These are phyloP conservation scores for Neolamprologus sp. DNA, from an alignment of 2,113 vertebrate species.

Conservation along the genomic window DNA sequence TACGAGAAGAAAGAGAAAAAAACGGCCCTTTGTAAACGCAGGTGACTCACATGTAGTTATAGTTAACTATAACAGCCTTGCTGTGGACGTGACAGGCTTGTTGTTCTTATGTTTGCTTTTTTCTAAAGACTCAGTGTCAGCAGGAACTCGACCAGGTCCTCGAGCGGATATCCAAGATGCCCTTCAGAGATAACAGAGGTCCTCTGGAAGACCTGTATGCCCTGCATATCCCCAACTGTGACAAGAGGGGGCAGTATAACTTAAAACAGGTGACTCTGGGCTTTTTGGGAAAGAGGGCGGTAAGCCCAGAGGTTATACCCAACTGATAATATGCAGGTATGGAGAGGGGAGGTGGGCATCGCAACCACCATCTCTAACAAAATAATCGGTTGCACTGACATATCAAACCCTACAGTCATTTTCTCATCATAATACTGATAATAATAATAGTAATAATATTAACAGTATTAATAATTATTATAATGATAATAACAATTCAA, in stretches of 20 bases:
- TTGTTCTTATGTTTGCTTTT: neutral
- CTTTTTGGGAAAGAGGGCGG: neutral
- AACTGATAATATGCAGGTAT: neutral
- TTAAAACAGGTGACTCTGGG: slow-evolving; percentile 84
- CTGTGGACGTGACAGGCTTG: neutral
- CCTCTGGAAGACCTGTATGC: slow-evolving; percentile 93
- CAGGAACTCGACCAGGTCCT: slow-evolving; percentile 94
- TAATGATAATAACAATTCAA: neutral
- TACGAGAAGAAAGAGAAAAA: neutral
- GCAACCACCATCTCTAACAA: neutral
- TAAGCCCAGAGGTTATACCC: neutral
- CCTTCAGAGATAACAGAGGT: slow-evolving; percentile 87
- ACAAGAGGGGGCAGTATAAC: slow-evolving; percentile 94
- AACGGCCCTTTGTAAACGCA: neutral
- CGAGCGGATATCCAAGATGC: slow-evolving; percentile 92
- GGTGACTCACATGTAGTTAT: neutral
- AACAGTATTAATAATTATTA: neutral
- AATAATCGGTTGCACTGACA: neutral
- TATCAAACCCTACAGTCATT: neutral
- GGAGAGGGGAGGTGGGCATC: neutral
- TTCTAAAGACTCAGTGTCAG: slow-evolving; percentile 87
- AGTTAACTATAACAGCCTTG: neutral
- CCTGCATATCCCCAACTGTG: slow-evolving; percentile 95
- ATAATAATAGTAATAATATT: neutral
- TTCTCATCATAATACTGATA: neutral